Evolutionary conservation across 2,888 invertebrate genomes (phyloP).

Genomic region (Chalcis sispes): DNA sequence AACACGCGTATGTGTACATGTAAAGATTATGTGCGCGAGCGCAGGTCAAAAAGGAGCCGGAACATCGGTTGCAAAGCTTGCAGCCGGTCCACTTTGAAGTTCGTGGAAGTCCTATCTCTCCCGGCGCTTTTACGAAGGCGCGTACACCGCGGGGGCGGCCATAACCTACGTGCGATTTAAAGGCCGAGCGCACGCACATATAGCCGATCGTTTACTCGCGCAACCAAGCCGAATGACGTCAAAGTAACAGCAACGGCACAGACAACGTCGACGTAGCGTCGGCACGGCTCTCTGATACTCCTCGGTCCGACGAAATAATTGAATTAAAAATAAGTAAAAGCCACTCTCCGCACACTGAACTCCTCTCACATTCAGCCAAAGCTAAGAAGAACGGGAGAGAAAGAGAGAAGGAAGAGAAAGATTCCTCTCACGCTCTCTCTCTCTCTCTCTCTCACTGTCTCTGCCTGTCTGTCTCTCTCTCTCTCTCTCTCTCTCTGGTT

Average conservation of each 20-base stretch:
- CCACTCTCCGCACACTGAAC: neutral
- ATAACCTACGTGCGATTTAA: conserved; percentile 39
- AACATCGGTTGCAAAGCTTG: too few species aligned
- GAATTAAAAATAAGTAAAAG: conserved; percentile 55
- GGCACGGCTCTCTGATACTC: neutral
- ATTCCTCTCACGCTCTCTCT: neutral
- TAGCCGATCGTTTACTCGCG: neutral
- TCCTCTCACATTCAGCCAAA: conserved; percentile 1
- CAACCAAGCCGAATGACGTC: conserved; percentile 39
- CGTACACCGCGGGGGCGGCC: conserved; percentile 9
- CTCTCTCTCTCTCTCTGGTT: neutral
- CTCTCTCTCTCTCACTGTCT: neutral
- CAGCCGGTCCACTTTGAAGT: too few species aligned
- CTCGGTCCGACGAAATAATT: conserved; percentile 33
- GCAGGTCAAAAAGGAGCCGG: too few species aligned
- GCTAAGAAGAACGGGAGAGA: neutral
- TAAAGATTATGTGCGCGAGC: too few species aligned
- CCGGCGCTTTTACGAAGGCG: conserved; percentile 37
- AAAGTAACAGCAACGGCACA: too few species aligned
- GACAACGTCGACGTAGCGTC: too few species aligned
- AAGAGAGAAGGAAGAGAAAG: neutral
- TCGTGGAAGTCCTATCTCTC: conserved; percentile 30
- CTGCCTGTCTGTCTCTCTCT: neutral
- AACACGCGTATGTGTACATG: too few species aligned
- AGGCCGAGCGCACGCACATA: neutral